A percentile compares a stretch with the other conserved stretches of the same genome.
These are phyloP conservation scores for Myanophis thanlyinensis DNA, from an alignment of 2,113 vertebrate genomes.

Conservation along the genomic window DNA sequence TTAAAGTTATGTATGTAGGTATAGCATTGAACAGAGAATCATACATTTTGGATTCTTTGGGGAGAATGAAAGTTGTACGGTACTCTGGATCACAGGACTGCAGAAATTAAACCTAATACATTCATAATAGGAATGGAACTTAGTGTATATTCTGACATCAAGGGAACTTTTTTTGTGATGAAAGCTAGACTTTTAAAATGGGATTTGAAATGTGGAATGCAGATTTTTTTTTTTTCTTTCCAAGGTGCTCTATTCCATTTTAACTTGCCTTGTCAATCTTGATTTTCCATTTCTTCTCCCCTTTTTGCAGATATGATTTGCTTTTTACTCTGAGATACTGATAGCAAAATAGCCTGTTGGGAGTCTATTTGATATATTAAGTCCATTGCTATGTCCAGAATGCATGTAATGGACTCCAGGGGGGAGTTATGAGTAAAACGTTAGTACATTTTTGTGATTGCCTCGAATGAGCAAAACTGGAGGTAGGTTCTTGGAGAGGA, in stretches of 20 bases:
- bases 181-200: not conserved
- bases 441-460: constrained; percentile 97
- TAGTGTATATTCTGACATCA: not conserved
- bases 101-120: constrained; percentile 32
- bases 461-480: constrained; percentile 90
- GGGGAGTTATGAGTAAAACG: constrained; percentile 88
- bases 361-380: not conserved
- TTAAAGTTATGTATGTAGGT: not conserved
- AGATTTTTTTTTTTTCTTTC: not conserved
- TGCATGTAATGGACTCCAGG: constrained; percentile 1
- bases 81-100: not conserved
- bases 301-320: not conserved
- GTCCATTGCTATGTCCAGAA: constrained; percentile 29
- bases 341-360: not conserved
- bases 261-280: not conserved
- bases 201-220: not conserved
- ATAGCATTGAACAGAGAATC: not conserved
- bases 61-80: not conserved
- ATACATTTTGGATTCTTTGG: not conserved
- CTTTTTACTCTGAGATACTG: not conserved
- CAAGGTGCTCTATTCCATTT: not conserved
- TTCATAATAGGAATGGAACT: not conserved
- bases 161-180: not conserved
- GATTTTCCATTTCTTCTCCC: not conserved
- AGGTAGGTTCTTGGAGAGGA: constrained; percentile 91